Conservation (phyloP, 2,797 vertebrate genomes). For the Chrysocyon brachyurus region DNA sequence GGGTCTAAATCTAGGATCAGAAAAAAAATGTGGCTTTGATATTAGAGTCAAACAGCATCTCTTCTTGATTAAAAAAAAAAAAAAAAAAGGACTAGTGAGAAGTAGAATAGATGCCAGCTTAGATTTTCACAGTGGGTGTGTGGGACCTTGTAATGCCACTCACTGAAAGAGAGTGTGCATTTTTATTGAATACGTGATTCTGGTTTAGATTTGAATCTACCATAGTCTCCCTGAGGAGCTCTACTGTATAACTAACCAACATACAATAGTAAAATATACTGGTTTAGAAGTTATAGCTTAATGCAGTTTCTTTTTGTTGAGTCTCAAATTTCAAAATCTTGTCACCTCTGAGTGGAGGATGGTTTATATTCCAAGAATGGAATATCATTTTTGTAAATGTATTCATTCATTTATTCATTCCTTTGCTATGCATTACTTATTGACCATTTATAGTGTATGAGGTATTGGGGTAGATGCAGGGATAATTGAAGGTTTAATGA, state of each 20-base stretch:
- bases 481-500: neutral
- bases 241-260: neutral
- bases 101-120: neutral
- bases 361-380: neutral
- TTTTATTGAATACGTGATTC: neutral
- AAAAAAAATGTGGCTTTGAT: neutral
- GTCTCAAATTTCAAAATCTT: constrained; percentile 35
- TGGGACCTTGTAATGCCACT: neutral
- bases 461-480: neutral
- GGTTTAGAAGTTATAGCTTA: neutral
- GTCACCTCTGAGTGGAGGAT: neutral
- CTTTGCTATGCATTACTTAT: neutral
- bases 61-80: neutral
- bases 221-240: neutral
- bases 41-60: neutral
- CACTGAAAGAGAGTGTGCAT: neutral
- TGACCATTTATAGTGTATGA: neutral
- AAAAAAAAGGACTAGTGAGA: neutral
- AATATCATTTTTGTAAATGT: neutral
- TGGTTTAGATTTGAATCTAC: neutral
- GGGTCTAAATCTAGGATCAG: neutral
- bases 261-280: neutral
- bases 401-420: neutral
- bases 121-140: neutral
- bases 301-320: neutral